Percentiles rank a stretch among this genome's conserved stretches.
These are phyloP conservation scores for Alcedo quadribrachys DNA, from an alignment of 2,797 vertebrate genomes.

Conservation along the genomic window DNA sequence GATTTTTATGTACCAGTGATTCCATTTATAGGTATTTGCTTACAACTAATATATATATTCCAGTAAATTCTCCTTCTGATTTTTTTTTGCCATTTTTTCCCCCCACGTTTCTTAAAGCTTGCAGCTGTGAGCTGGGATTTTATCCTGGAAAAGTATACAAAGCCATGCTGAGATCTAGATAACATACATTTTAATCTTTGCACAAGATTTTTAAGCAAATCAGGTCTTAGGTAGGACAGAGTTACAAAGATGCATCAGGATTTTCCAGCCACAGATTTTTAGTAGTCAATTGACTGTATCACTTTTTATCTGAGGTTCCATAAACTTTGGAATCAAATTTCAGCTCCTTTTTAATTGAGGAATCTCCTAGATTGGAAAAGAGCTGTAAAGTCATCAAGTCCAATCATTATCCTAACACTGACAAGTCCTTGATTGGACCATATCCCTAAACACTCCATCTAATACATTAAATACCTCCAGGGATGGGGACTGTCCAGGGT, in stretches of 20 bases:
- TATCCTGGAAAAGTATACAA: not conserved
- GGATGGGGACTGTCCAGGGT: too few relatives aligned
- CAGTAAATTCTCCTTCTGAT: not conserved
- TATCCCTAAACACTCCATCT: too few relatives aligned
- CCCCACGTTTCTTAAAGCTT: not conserved
- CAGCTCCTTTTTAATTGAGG: not conserved
- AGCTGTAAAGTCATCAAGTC: too few relatives aligned
- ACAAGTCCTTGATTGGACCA: too few relatives aligned
- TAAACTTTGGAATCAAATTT: not conserved
- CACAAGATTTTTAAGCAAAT: not conserved
- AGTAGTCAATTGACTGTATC: too few relatives aligned
- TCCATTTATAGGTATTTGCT: not conserved
- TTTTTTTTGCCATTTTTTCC: not conserved
- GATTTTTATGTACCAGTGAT: not conserved
- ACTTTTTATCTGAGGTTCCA: not conserved
- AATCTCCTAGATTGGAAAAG: too few relatives aligned
- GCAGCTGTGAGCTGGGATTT: not conserved
- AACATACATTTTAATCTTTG: not conserved
- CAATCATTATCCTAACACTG: too few relatives aligned
- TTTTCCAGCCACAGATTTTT: not conserved
- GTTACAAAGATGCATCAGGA: not conserved
- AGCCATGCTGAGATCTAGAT: not conserved
- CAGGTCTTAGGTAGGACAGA: not conserved
- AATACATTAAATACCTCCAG: too few relatives aligned
- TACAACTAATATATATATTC: not conserved